These are phyloP conservation scores for Gonatopus flavifemur DNA, from an alignment of 1,140 invertebrate genomes.

Conservation along the genomic window DNA sequence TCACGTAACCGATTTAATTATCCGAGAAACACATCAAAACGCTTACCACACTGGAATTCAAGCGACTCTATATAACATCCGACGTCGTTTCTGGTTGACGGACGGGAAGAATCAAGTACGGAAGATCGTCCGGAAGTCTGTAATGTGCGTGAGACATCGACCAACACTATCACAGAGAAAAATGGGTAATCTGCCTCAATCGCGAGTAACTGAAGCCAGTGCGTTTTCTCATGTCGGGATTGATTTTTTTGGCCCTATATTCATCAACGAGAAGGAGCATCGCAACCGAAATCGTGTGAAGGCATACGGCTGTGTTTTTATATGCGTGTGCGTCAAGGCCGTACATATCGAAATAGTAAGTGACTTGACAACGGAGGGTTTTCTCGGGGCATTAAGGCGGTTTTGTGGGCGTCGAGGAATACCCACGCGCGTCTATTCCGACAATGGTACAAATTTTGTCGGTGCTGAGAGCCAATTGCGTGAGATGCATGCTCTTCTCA, in stretches of 20 bases:
- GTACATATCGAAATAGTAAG: slow-evolving; percentile 3
- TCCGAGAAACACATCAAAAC: neutral
- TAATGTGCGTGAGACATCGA: neutral
- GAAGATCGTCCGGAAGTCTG: neutral
- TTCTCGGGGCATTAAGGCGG: neutral
- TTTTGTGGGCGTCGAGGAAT: neutral
- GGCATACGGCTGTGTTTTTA: neutral
- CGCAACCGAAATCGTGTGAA: neutral
- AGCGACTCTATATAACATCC: neutral
- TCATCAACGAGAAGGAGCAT: slow-evolving; percentile 3
- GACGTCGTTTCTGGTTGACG: neutral
- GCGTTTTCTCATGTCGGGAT: neutral
- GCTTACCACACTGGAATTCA: slow-evolving; percentile 1
- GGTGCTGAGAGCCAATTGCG: neutral
- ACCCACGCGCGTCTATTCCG: neutral
- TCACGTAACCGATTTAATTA: neutral
- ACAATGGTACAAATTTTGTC: neutral
- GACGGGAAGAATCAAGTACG: slow-evolving; percentile 5
- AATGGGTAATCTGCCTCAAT: neutral
- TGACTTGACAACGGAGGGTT: slow-evolving; percentile 1
- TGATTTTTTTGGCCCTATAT: slow-evolving; percentile 1
- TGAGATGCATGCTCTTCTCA: neutral
- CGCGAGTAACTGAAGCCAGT: neutral
- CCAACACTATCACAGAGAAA: neutral
- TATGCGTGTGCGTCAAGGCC: neutral